phyloP scores from a whole-genome alignment of 2,113 vertebrate genomes.

The Australoheros scitulus region DNA sequence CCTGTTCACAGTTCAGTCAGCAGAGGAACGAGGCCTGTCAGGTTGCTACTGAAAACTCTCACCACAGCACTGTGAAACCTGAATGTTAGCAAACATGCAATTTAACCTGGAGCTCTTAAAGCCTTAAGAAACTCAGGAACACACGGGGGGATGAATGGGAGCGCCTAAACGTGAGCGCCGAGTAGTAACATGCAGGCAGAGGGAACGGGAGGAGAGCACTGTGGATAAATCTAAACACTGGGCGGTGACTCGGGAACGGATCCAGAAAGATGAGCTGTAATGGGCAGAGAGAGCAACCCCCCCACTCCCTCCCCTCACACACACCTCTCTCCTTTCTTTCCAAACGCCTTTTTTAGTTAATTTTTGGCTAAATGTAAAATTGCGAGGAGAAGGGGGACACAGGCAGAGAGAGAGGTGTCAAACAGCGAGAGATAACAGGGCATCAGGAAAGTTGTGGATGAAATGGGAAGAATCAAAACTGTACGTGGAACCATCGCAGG shows the following conservation, averaged over 20 bases:
- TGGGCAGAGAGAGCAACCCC: conserved; percentile 29
- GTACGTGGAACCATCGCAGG: conserved; percentile 56
- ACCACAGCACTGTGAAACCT: conserved; percentile 46
- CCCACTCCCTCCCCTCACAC: neutral
- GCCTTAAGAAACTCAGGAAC: conserved; percentile 48
- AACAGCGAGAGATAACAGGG: conserved; percentile 31
- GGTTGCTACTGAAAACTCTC: conserved; percentile 22
- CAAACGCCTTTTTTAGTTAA: neutral
- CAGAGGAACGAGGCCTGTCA: conserved; percentile 19
- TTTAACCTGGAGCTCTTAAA: conserved; percentile 37
- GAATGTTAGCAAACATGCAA: conserved; percentile 6
- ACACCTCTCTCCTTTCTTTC: conserved; percentile 19
- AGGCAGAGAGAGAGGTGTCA: conserved; percentile 31
- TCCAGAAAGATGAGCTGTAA: conserved; percentile 36
- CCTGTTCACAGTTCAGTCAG: conserved; percentile 17
- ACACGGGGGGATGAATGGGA: conserved; percentile 23
- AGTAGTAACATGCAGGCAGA: conserved; percentile 21
- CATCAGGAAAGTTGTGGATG: conserved; percentile 56
- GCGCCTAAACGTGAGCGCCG: conserved; percentile 3
- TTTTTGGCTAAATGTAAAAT: neutral
- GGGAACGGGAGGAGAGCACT: conserved; percentile 49
- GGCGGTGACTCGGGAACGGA: conserved; percentile 38
- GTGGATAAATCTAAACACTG: conserved; percentile 45
- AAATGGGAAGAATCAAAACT: conserved; percentile 21
- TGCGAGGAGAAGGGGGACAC: neutral